Conservation (phyloP, 2,888 invertebrate species). For the Rhaphigaster nebulosa region DNA sequence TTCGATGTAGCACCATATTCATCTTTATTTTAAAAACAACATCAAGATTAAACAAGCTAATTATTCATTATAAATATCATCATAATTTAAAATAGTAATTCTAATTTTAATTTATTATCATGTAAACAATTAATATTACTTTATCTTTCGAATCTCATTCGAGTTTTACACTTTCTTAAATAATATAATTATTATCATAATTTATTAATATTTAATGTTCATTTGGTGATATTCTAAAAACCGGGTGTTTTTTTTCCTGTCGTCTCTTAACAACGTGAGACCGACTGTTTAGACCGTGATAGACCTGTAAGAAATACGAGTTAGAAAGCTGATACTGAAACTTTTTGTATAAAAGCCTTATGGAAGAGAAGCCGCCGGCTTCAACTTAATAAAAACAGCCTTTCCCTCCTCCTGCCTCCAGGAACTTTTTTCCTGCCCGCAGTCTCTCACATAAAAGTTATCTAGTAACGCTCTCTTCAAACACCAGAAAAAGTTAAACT, state of each 20-base stretch:
- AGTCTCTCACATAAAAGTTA: neutral
- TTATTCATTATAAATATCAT: too few relatives aligned
- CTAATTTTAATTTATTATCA: too few relatives aligned
- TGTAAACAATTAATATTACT: too few relatives aligned
- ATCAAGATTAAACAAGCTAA: too few relatives aligned
- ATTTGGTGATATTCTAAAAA: too few relatives aligned
- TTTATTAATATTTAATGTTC: too few relatives aligned
- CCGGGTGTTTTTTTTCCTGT: neutral
- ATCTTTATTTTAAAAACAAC: too few relatives aligned
- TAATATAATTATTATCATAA: too few relatives aligned
- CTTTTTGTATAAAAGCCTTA: neutral
- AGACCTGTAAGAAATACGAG: neutral
- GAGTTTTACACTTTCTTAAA: too few relatives aligned
- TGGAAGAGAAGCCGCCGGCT: neutral
- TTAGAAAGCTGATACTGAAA: slow-evolving; percentile 18
- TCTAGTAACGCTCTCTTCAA: neutral
- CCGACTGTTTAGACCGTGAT: neutral
- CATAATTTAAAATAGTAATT: too few relatives aligned
- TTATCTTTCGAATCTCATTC: too few relatives aligned
- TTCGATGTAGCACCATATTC: too few relatives aligned
- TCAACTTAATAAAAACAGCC: slow-evolving; percentile 11
- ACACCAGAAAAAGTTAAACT: neutral
- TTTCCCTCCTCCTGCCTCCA: neutral
- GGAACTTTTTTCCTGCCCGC: neutral
- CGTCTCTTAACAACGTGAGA: neutral